Conservation (phyloP, 2,113 vertebrate genomes). For the Melanocharis versteri region DNA sequence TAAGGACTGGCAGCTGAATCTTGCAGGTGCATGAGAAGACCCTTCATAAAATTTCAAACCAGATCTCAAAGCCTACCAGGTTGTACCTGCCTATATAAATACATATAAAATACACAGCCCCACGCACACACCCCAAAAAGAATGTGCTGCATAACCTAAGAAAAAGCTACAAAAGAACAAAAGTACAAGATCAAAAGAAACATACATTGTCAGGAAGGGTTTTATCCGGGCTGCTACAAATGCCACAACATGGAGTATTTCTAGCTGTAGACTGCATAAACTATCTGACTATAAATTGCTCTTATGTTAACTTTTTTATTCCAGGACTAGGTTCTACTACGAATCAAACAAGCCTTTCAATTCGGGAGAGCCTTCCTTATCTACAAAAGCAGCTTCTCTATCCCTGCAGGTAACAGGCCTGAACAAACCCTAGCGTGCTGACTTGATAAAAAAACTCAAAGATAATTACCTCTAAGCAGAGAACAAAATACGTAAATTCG, state of each 20-base stretch:
- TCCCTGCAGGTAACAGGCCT: background rate
- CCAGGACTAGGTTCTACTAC: background rate
- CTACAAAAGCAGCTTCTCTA: background rate
- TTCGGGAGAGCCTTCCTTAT: background rate
- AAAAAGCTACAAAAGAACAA: background rate
- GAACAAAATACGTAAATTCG: background rate
- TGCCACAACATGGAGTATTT: background rate
- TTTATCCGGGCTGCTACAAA: background rate
- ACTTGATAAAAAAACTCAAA: background rate
- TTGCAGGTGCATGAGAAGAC: background rate
- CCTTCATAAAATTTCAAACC: background rate
- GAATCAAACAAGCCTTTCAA: background rate
- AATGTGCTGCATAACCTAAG: background rate
- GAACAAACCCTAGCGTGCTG: background rate
- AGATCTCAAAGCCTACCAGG: background rate
- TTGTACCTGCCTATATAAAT: background rate
- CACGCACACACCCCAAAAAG: accelerated
- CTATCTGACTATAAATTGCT: background rate
- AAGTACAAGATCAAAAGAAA: background rate
- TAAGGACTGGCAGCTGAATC: background rate
- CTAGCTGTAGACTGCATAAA: background rate
- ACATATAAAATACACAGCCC: background rate
- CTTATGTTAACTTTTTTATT: background rate
- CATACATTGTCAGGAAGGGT: background rate
- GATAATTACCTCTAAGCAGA: background rate